Conservation (phyloP, 2,113 vertebrate species). For the Sardina pilchardus region DNA sequence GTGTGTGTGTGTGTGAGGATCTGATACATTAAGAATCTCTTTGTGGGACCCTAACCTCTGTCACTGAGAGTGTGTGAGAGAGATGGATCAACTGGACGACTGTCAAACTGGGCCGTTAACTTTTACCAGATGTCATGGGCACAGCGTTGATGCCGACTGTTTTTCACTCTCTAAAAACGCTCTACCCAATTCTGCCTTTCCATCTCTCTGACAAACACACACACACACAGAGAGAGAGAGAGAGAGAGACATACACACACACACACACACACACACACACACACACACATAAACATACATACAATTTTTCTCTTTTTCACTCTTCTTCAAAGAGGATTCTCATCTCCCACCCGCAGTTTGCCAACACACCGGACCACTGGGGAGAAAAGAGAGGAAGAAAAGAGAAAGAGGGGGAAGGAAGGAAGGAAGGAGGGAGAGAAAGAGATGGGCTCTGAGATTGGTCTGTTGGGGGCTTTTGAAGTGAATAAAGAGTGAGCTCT, state of each 20-base stretch:
- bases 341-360: conserved; percentile 60
- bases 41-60: no score
- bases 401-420: conserved; percentile 42
- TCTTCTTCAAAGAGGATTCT: conserved; percentile 69
- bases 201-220: background rate
- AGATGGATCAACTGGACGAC: no score
- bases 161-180: background rate
- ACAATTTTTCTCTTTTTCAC: background rate
- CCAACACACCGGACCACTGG: conserved; percentile 59
- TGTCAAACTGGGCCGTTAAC: no score
- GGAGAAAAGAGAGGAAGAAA: conserved; percentile 46
- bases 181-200: background rate
- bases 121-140: background rate
- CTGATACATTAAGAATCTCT: no score
- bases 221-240: no score
- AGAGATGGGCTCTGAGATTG: conserved; percentile 58
- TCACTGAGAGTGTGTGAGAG: no score
- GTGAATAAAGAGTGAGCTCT: conserved; percentile 51
- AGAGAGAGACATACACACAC: background rate
- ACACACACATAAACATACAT: background rate
- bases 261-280: conserved; percentile 2
- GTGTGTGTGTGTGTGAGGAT: no score
- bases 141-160: background rate
- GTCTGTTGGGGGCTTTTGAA: conserved; percentile 52
- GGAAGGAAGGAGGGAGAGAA: conserved; percentile 38